These are phyloP conservation scores for Oxyteleia sp. DNA, from an alignment of 2,888 invertebrate species.

Conservation along the genomic window DNA sequence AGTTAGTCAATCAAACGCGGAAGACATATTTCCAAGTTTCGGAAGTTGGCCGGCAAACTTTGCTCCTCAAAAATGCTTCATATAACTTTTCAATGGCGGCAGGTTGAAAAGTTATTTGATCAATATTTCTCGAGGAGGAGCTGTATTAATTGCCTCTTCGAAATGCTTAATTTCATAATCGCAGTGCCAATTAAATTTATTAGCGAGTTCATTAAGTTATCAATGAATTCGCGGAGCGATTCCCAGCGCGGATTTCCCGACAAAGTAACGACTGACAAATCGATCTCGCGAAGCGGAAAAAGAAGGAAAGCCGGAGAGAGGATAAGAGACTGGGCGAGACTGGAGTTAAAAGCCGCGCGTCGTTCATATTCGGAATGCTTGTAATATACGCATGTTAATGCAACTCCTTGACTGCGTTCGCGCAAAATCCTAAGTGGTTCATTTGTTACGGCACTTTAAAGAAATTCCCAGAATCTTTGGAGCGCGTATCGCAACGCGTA, in stretches of 20 bases:
- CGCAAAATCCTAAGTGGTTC: constrained; percentile 71
- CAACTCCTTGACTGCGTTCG: constrained; percentile 29
- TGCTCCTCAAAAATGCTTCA: constrained; percentile 39
- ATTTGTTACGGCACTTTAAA: constrained; percentile 70
- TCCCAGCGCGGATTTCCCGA: constrained; percentile 15
- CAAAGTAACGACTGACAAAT: constrained; percentile 18
- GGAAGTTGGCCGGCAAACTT: constrained; percentile 14
- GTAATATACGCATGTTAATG: constrained; percentile 60
- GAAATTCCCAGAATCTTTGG: constrained; percentile 67
- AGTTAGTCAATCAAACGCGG: constrained; percentile 50
- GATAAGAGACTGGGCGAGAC: no score
- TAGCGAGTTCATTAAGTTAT: constrained; percentile 40
- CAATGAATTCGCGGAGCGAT: constrained; percentile 25
- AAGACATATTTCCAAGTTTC: constrained; percentile 27
- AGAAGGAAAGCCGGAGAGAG: not conserved
- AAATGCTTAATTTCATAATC: not conserved
- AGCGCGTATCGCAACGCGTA: constrained; percentile 63
- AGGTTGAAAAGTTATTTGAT: constrained; percentile 31
- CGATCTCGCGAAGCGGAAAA: constrained; percentile 2
- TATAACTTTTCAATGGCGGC: constrained; percentile 42
- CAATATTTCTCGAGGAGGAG: constrained; percentile 19
- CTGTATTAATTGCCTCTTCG: constrained; percentile 25
- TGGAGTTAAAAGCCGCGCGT: constrained; percentile 18
- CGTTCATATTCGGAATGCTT: constrained; percentile 43
- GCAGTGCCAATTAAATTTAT: constrained; percentile 22